A percentile compares a stretch with the other conserved stretches of the same genome.
Conservation (phyloP, 2,888 invertebrate species). For the Clanis bilineata region DNA sequence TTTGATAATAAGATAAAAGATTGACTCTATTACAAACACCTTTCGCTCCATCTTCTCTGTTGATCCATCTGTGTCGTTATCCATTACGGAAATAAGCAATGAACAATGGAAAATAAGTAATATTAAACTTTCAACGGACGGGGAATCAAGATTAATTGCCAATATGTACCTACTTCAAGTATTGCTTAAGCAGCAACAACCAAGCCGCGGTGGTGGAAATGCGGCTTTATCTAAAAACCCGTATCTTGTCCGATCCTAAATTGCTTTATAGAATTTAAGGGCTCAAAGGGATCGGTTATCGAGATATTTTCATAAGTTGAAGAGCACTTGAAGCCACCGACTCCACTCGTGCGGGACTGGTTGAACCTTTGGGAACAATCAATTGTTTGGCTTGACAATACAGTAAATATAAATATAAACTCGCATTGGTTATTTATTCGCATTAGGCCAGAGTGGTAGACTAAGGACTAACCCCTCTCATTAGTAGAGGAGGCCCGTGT, state of each 20-base stretch:
- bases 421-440: neutral
- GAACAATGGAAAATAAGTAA: neutral
- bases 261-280: neutral
- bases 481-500: too few species aligned
- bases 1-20: too few species aligned
- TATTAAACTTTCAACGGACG: neutral
- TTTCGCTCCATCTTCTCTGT: too few species aligned
- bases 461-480: too few species aligned
- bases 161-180: neutral
- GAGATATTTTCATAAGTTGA: neutral
- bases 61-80: too few species aligned
- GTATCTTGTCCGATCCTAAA: neutral
- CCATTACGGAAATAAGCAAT: neutral
- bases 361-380: neutral
- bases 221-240: neutral
- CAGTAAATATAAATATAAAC: neutral
- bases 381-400: neutral
- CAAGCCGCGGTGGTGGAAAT: neutral
- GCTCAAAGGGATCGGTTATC: neutral
- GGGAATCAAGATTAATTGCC: neutral
- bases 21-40: too few species aligned
- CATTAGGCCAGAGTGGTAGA: too few species aligned
- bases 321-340: neutral
- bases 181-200: neutral
- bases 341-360: neutral